Percentiles rank a stretch among this genome's conserved stretches.
Conservation (phyloP, 2,113 vertebrate species). For the Aegotheles bennettii region DNA sequence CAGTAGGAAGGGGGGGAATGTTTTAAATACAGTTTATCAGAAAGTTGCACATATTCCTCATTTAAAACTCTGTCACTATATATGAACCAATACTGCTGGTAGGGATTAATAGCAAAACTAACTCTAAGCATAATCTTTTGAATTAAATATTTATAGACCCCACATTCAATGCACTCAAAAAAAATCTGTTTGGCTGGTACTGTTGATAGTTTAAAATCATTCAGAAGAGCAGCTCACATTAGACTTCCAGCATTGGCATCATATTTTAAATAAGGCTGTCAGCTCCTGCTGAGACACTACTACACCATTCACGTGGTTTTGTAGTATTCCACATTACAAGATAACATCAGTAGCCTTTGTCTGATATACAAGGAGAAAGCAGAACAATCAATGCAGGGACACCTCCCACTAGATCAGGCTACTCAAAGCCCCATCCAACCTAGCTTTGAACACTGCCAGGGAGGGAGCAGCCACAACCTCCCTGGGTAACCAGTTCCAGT, state of each 20-base stretch:
- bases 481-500: too few species aligned
- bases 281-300: not conserved
- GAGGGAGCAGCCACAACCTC: too few species aligned
- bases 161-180: not conserved
- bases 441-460: too few species aligned
- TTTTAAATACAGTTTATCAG: not conserved
- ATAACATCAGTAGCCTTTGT: not conserved
- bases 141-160: not conserved
- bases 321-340: not conserved
- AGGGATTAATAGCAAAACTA: not conserved
- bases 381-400: not conserved
- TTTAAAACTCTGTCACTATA: not conserved
- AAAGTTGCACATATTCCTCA: not conserved
- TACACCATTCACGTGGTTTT: too few species aligned
- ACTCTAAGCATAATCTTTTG: not conserved
- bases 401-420: too few species aligned
- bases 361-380: not conserved
- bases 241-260: not conserved
- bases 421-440: too few species aligned
- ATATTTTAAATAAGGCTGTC: not conserved
- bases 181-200: not conserved
- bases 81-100: not conserved
- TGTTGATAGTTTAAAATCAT: not conserved
- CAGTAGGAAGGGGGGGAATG: not conserved
- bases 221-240: not conserved